A percentile compares a stretch with the other conserved stretches of the same genome.
Evolutionary conservation across 2,888 invertebrate species (phyloP).

Genomic region (Chloroclysta siterata): DNA sequence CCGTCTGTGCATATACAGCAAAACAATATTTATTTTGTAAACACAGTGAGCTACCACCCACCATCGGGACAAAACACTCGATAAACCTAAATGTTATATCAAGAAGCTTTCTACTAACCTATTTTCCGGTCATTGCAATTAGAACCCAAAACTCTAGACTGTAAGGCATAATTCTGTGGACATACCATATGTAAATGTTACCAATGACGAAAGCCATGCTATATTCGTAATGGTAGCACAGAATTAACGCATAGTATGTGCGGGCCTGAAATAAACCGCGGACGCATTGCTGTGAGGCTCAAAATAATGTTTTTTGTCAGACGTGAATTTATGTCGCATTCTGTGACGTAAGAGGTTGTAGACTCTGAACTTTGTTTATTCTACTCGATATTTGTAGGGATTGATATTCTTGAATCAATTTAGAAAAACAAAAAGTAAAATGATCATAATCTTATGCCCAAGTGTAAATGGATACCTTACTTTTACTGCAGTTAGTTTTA

Average conservation of each 20-base stretch:
- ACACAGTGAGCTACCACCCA: too few species aligned
- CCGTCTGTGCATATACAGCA: neutral
- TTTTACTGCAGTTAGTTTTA: too few species aligned
- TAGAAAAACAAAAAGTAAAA: too few species aligned
- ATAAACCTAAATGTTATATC: constrained; percentile 5
- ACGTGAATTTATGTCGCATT: constrained; percentile 23
- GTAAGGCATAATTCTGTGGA: constrained; percentile 9
- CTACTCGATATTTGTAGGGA: neutral
- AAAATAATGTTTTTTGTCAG: constrained; percentile 41
- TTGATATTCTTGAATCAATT: too few species aligned
- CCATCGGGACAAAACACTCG: constrained; percentile 13
- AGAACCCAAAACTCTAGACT: constrained; percentile 6
- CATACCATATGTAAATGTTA: neutral
- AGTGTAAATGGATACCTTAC: too few species aligned
- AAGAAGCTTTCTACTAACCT: constrained; percentile 22
- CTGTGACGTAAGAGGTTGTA: constrained; percentile 21
- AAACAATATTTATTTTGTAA: constrained; percentile 14
- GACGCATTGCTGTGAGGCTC: constrained; percentile 47
- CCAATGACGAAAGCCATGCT: constrained; percentile 22
- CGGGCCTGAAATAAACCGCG: constrained; percentile 47
- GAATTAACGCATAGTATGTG: constrained; percentile 37
- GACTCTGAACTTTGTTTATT: constrained; percentile 15
- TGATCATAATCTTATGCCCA: too few species aligned
- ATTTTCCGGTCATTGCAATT: constrained; percentile 13
- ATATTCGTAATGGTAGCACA: constrained; percentile 36